These are phyloP conservation scores for Lepidocyrtinus sp. DNA, from an alignment of 2,888 invertebrate genomes.

Conservation along the genomic window DNA sequence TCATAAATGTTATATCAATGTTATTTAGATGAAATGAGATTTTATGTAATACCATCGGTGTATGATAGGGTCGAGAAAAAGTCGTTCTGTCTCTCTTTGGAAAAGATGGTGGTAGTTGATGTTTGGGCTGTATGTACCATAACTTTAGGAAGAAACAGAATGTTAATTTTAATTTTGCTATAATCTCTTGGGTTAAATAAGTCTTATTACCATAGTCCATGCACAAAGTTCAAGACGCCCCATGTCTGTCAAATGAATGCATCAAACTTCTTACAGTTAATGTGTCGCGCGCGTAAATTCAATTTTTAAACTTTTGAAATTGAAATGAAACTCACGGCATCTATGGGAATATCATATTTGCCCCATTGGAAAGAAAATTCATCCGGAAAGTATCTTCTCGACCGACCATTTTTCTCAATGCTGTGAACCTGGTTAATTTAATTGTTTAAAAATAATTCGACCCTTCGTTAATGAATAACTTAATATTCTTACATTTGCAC, in stretches of 20 bases:
- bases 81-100: constrained; percentile 56
- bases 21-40: not conserved
- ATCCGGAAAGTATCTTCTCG: constrained; percentile 11
- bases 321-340: constrained; percentile 50
- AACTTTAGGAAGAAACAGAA: no score
- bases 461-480: not conserved
- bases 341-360: constrained; percentile 60
- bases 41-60: constrained; percentile 54
- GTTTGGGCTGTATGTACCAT: constrained; percentile 57
- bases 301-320: constrained; percentile 35
- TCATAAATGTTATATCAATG: not conserved
- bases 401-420: constrained; percentile 32
- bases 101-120: constrained; percentile 66
- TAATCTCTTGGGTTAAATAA: no score
- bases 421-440: constrained; percentile 15
- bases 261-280: no score
- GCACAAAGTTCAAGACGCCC: constrained; percentile 52
- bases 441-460: not conserved
- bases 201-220: constrained; percentile 59
- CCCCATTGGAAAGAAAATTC: constrained; percentile 53
- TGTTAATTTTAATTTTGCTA: not conserved
- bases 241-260: not conserved
- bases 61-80: constrained; percentile 53
- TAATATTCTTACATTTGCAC: constrained; percentile 40
- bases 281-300: no score